Conservation (phyloP, 2,113 vertebrate genomes). For the Actenoides hombroni region DNA sequence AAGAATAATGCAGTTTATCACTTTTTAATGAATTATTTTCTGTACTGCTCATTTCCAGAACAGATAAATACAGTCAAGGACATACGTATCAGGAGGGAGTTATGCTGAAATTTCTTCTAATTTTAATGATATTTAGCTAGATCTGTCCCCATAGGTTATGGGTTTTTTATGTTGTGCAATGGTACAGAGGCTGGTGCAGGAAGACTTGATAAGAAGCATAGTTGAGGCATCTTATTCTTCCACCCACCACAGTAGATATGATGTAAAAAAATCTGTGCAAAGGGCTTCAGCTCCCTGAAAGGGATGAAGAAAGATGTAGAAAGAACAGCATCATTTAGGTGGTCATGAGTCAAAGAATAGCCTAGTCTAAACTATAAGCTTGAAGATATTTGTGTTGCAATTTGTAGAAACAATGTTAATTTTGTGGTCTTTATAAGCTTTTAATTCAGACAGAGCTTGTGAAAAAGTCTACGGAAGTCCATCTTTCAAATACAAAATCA, state of each 20-base stretch:
- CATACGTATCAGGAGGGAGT: conserved; percentile 5
- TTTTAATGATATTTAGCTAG: neutral
- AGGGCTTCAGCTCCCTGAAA: neutral
- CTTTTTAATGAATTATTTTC: conserved; percentile 63
- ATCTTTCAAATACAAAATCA: neutral
- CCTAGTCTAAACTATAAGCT: neutral
- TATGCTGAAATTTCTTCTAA: neutral
- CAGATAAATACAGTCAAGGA: conserved; percentile 48
- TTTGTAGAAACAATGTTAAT: neutral
- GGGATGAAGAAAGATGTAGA: neutral
- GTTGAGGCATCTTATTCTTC: neutral
- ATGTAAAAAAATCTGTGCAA: neutral
- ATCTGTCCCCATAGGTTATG: neutral
- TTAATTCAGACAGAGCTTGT: neutral
- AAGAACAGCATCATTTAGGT: neutral
- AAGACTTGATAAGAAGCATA: neutral
- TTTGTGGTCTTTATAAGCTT: neutral
- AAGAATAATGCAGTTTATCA: conserved; percentile 55
- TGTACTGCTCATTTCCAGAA: conserved; percentile 27
- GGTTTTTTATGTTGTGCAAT: neutral
- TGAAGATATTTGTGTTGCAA: neutral
- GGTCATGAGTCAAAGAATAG: neutral
- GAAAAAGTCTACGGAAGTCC: neutral
- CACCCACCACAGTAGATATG: neutral
- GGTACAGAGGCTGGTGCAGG: neutral